Evolutionary conservation across 1,140 invertebrate genomes (phyloP).

Genomic region (Drosophila tropicalis): DNA sequence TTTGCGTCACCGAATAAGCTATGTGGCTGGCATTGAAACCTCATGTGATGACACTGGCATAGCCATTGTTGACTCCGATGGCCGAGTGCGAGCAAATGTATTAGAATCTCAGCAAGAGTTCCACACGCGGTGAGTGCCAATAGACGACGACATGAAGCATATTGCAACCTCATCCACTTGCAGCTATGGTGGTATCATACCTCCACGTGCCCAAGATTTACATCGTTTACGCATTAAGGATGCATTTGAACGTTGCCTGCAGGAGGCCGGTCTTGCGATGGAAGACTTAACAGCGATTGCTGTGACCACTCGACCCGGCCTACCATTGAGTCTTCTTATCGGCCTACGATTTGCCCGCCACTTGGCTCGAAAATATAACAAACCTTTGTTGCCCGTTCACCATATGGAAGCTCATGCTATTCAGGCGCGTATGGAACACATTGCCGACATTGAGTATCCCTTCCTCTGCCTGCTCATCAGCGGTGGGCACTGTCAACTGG

Average conservation of each 20-base stretch:
- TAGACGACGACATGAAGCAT: not conserved
- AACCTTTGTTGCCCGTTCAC: constrained; percentile 97
- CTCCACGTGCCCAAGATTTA: constrained; percentile 91
- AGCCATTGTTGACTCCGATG: constrained; percentile 90
- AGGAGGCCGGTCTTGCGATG: constrained; percentile 87
- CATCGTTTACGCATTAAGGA: constrained; percentile 91
- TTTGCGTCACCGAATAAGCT: constrained; percentile 34
- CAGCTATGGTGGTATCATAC: constrained; percentile 96
- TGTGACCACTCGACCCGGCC: constrained; percentile 93
- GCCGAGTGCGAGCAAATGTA: constrained; percentile 91
- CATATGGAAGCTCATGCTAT: constrained; percentile 99
- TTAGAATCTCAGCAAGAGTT: constrained; percentile 89
- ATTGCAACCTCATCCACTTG: not conserved
- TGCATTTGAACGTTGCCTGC: constrained; percentile 89
- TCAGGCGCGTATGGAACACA: constrained; percentile 88
- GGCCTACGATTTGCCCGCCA: constrained; percentile 94
- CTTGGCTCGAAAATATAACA: constrained; percentile 87
- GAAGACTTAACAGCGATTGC: constrained; percentile 95
- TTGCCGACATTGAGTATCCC: constrained; percentile 89
- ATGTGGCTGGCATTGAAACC: constrained; percentile 95
- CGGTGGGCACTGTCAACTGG: constrained; percentile 95
- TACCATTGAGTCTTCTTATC: constrained; percentile 90
- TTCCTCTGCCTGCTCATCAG: constrained; percentile 95
- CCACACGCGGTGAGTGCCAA: constrained; percentile 87
- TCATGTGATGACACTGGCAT: constrained; percentile 99